Conservation (phyloP, 2,797 vertebrate species). For the Tympanoctomys barrerae region DNA sequence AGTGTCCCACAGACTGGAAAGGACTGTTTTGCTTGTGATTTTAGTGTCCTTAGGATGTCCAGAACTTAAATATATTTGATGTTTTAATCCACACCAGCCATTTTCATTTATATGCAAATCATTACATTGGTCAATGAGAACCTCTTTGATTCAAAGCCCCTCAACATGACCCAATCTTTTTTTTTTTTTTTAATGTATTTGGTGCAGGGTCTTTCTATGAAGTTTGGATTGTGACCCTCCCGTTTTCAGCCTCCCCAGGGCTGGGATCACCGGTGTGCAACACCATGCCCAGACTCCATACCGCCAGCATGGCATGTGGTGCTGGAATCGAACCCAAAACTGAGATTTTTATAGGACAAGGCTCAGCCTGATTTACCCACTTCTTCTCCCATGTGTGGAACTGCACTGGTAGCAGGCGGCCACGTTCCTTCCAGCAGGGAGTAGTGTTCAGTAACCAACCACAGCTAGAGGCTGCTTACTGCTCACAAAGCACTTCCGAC, state of each 20-base stretch:
- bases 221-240: no score
- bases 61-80: conserved; percentile 13
- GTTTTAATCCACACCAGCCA: neutral
- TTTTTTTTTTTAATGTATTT: neutral
- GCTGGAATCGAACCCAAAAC: no score
- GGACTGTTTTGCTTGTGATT: neutral
- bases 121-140: neutral
- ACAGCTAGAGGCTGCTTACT: neutral
- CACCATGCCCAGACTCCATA: no score
- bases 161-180: neutral
- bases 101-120: neutral
- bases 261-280: no score
- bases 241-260: no score
- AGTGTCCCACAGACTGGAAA: conserved; percentile 15
- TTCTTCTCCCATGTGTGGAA: neutral
- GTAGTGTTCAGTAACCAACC: neutral
- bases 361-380: neutral
- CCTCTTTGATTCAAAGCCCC: neutral
- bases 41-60: neutral
- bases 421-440: neutral
- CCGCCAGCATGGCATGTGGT: no score
- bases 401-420: neutral
- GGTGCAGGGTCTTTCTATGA: no score
- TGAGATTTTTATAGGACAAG: neutral
- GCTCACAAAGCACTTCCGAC: neutral